Percentiles rank a stretch among this genome's conserved stretches.
Conservation (phyloP, 1,140 invertebrate genomes). For the Conus betulinus region DNA sequence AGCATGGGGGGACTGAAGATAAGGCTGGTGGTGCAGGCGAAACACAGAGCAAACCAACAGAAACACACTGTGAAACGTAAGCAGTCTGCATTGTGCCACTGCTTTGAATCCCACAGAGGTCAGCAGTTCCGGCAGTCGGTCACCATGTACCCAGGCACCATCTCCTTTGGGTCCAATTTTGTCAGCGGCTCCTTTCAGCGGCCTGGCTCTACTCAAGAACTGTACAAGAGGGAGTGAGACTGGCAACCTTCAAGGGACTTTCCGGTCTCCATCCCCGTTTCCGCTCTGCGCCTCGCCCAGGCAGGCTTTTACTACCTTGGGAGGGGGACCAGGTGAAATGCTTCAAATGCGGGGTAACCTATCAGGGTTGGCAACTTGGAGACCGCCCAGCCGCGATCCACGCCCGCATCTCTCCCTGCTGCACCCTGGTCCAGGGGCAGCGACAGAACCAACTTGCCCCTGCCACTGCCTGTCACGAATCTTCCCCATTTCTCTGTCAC, state of each 20-base stretch:
- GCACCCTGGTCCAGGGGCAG: conserved; percentile 8
- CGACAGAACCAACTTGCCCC: conserved; percentile 21
- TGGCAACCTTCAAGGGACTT: conserved; percentile 42
- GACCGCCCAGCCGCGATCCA: conserved; percentile 47
- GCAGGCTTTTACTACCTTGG: conserved; percentile 43
- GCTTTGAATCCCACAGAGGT: too few species aligned
- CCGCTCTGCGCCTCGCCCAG: conserved; percentile 34
- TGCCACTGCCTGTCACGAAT: conserved; percentile 24
- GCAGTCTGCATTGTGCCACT: too few species aligned
- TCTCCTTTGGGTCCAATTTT: conserved; percentile 5
- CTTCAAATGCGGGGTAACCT: conserved; percentile 38
- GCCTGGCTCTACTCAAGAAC: neutral
- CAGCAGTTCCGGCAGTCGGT: too few species aligned
- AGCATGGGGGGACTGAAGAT: too few species aligned
- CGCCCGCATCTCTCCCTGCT: conserved; percentile 41
- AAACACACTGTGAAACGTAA: too few species aligned
- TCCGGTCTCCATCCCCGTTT: conserved; percentile 25
- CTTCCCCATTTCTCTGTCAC: neutral
- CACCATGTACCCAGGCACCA: too few species aligned
- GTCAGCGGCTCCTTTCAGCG: neutral
- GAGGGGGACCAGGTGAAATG: conserved; percentile 37
- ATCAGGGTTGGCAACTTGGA: conserved; percentile 31
- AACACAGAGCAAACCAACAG: too few species aligned
- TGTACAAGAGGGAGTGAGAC: conserved; percentile 25
- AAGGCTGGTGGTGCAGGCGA: too few species aligned